Base-by-base conservation (phyloP, 2,113 vertebrate species). In the Genyomyrus donnyi region DNA sequence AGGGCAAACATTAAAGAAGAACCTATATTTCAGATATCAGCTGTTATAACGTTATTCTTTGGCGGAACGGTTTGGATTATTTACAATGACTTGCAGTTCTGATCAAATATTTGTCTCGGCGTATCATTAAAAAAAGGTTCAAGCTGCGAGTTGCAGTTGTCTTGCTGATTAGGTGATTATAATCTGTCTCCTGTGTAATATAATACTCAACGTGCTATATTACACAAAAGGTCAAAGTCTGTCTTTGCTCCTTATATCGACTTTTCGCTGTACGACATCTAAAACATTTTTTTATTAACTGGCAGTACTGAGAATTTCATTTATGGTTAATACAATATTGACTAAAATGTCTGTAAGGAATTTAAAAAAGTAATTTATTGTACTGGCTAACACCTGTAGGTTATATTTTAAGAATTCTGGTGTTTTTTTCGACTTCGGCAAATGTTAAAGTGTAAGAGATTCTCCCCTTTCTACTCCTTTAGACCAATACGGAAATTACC, bases 131-230 rank as follows among this genome's bases (percentile, higher is more conserved):
- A 17, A 74, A 83, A 83, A 83, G 77, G 31, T 83, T 83, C 31
- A 45, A 83, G 77, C 15, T 83, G 77, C 35, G 13, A 83, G 13
- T 42, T 42, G 35, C 77, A 83, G 15, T 83, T 83, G 42, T 84
- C 42, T n/a, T 84, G 42, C 31, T 46, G 39, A 84, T 84, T 46
- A 83, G 6, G 35, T 83, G 39, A 83, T 83, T 83, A 83, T 83
- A 83, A 45, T 83, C 77, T 21, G 21, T 85, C 45, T 46, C 83
- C 24, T 13, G 45, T 85, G 83, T 48, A 85, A 85, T 91, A 87
- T 83, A 80, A 89, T 83, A 74, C n/a, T 85, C 90, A 13, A 31
- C n/a, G 62, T 85, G 86, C 52, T 88, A 42, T 85, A 48, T 85
- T 48, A 48, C 83, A 85, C 45, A n/a, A 27, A 45, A 85, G 83